Evolutionary conservation across 2,113 vertebrate genomes (phyloP).

Genomic region (Odocoileus virginianus): DNA sequence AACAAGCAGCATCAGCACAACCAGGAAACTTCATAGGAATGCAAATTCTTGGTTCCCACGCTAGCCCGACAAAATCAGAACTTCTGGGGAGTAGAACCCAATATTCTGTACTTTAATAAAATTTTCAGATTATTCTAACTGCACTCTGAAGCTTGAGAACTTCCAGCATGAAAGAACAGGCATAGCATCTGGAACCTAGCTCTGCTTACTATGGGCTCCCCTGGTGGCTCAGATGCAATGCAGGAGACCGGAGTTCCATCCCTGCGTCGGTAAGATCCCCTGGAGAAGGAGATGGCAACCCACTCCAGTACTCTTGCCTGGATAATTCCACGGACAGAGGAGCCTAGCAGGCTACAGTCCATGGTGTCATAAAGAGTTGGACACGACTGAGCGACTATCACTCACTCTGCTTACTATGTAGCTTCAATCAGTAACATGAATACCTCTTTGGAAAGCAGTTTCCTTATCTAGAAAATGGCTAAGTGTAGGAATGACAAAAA

Average conservation of each 20-base stretch:
- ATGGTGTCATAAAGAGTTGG: background rate
- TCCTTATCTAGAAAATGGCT: background rate
- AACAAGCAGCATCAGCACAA: no score
- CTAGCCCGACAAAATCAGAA: background rate
- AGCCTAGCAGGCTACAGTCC: background rate
- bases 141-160: background rate
- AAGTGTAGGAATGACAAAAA: background rate
- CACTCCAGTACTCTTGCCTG: background rate
- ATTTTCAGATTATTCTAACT: background rate
- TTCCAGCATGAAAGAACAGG: background rate
- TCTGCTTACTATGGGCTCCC: background rate
- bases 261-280: background rate
- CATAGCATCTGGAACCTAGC: background rate
- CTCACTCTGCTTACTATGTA: background rate
- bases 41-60: background rate
- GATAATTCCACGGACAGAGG: background rate
- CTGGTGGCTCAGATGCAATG: background rate
- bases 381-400: background rate
- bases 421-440: background rate
- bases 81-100: background rate
- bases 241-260: background rate
- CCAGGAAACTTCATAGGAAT: background rate
- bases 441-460: background rate
- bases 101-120: background rate
- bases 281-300: background rate